A percentile compares a stretch with the other conserved stretches of the same genome.
These are phyloP conservation scores for Macaria notata DNA, from an alignment of 2,888 invertebrate genomes.

Conservation along the genomic window DNA sequence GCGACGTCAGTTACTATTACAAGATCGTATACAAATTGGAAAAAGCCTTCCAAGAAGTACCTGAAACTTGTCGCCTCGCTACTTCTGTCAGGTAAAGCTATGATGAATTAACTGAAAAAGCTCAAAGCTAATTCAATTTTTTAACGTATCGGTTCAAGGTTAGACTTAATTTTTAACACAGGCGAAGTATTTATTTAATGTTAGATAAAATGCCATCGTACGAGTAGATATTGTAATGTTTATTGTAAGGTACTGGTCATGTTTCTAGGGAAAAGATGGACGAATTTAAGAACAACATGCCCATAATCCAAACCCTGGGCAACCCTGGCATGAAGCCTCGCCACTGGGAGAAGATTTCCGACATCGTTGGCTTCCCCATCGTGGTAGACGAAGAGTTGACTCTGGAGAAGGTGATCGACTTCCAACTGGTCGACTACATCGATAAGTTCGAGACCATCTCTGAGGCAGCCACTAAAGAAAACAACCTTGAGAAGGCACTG, in stretches of 20 bases:
- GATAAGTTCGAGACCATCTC: conserved; percentile 95
- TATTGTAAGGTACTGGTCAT: too few relatives aligned
- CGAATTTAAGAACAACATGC: conserved; percentile 92
- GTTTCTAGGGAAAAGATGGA: conserved; percentile 86
- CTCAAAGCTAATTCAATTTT: too few relatives aligned
- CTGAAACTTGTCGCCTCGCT: conserved; percentile 88
- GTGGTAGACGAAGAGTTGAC: conserved; percentile 91
- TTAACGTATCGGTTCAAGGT: too few relatives aligned
- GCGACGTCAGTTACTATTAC: conserved; percentile 86
- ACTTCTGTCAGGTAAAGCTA: conserved; percentile 69
- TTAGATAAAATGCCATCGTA: too few relatives aligned
- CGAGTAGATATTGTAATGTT: too few relatives aligned
- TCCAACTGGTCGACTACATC: conserved; percentile 93
- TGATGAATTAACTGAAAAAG: too few relatives aligned
- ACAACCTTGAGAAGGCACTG: conserved; percentile 93
- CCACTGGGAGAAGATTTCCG: conserved; percentile 97
- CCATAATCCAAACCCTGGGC: conserved; percentile 95
- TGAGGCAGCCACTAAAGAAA: conserved; percentile 97
- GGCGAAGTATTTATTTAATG: too few relatives aligned
- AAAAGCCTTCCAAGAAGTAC: conserved; percentile 90
- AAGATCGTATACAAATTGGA: conserved; percentile 94
- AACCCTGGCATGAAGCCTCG: conserved; percentile 96
- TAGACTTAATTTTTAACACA: too few relatives aligned
- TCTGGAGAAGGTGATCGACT: conserved; percentile 92
- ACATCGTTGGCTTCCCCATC: conserved; percentile 96